Evolutionary conservation across 2,113 vertebrate species (phyloP), one percentile per base, ranked within the genome.

Genomic region (Desmodus rotundus): DNA sequence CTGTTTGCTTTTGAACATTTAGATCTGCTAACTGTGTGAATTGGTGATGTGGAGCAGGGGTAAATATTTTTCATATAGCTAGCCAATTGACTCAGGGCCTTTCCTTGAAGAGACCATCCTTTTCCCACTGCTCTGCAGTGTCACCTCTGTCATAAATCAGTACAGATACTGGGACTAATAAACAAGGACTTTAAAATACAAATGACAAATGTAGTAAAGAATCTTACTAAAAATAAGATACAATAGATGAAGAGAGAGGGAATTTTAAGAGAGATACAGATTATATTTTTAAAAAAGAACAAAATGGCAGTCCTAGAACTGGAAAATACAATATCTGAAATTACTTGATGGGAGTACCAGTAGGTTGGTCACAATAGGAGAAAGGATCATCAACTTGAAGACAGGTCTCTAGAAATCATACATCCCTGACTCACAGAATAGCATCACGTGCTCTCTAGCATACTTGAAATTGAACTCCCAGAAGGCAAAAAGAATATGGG

Each of bases 301-400:
- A 43, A 89, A 89, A 78, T 77, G 4, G 20, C 95, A 91, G 56
- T 61, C 31, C 77, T 73, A 74, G 22, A 81, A 65, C 22, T 93
- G 17, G 68, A 89, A 91, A 89, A 58, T 54, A 78, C 1, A 90
- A 3, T 95, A 93, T 67, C 58, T 88, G 72, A 95, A 93, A 73
- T 88, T 78, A 88, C 67, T 78, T 83, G 17, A 70, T 93, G 43
- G 31, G 22, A 41, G 63, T 87, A 74, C 80, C 24, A 58, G 15
- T 91, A 52, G 14, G 16, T 22, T 58, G 47, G 3, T 88, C 22
- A 63, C 50, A 83, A 8, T 0, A 12, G 26, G n/a, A 78, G 45
- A 52, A 50, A 68, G 5, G 20, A 78, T 45, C 16, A 56, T 81
- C 72, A 54, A 84, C 12, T 81, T 90, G 11, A 89, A 85, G 78